Evolutionary conservation across 1,140 invertebrate species (phyloP).

Genomic region (Lasioglossum baleicum): DNA sequence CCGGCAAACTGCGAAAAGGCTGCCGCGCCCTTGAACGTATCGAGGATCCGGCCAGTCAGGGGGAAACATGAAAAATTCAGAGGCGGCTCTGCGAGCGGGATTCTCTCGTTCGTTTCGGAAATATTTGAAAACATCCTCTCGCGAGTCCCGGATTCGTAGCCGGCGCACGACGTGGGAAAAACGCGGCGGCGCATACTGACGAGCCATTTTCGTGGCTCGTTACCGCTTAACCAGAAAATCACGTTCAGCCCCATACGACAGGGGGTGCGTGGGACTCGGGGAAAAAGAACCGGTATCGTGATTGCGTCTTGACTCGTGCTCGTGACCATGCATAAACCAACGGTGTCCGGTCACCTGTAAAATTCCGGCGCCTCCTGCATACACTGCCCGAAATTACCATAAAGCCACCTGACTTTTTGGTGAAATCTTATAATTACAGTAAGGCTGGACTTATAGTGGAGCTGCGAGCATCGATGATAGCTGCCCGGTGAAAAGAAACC

Average conservation of each 20-base stretch:
- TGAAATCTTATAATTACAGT: neutral
- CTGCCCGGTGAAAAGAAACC: no score
- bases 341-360: neutral
- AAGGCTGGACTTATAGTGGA: no score
- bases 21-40: no score
- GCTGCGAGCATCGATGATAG: no score
- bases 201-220: conserved; percentile 12
- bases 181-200: neutral
- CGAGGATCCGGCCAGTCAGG: no score
- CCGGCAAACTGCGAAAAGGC: no score
- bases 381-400: no score
- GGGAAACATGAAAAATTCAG: no score
- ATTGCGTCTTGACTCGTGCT: conserved; percentile 22
- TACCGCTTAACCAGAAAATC: conserved; percentile 22
- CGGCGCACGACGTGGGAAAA: neutral
- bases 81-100: no score
- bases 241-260: conserved; percentile 4
- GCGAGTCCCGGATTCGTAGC: no score
- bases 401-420: no score
- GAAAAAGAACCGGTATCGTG: neutral
- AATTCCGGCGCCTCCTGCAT: neutral
- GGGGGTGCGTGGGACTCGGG: neutral
- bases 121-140: neutral
- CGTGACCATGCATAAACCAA: neutral
- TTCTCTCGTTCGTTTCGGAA: neutral